phyloP scores from a whole-genome alignment of 1,140 invertebrate species.

The Drosophila pallidifrons region DNA sequence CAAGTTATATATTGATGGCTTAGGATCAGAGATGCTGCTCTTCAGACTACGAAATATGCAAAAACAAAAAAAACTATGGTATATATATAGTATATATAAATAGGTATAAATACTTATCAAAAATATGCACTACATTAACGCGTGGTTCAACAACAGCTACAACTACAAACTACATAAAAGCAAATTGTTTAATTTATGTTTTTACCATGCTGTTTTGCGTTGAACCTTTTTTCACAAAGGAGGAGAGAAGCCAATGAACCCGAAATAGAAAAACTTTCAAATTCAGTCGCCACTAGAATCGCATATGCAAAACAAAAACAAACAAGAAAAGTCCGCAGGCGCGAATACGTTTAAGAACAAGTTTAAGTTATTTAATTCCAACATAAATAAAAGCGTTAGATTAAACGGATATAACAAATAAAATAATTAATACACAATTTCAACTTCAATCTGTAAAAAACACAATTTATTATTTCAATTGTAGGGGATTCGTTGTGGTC shows the following conservation, averaged over 20 bases:
- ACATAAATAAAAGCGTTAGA: conserved; percentile 81
- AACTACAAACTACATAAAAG: conserved; percentile 28
- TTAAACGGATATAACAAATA: conserved; percentile 82
- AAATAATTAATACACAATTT: conserved; percentile 82
- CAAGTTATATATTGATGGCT: conserved; percentile 58
- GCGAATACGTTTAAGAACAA: conserved; percentile 69
- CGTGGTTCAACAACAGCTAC: conserved; percentile 57
- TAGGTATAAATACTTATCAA: conserved; percentile 73
- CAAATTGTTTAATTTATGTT: conserved; percentile 65
- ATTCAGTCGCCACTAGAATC: conserved; percentile 72
- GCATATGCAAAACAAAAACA: conserved; percentile 48
- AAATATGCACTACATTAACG: conserved; percentile 73
- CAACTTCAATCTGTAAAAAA: conserved; percentile 31
- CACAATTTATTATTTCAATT: background rate
- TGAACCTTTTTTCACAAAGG: conserved; percentile 32
- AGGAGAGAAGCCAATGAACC: conserved; percentile 39
- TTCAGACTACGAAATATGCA: conserved; percentile 50
- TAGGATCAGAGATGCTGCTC: conserved; percentile 47
- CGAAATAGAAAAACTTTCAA: conserved; percentile 33
- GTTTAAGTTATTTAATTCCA: conserved; percentile 84
- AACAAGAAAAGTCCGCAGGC: conserved; percentile 47
- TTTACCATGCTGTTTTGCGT: conserved; percentile 50
- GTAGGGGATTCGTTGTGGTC: background rate
- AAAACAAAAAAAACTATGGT: conserved; percentile 55
- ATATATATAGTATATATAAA: conserved; percentile 75